phyloP scores from a whole-genome alignment of 2,888 invertebrate genomes.

The Eudasyphora cyanicolor region DNA sequence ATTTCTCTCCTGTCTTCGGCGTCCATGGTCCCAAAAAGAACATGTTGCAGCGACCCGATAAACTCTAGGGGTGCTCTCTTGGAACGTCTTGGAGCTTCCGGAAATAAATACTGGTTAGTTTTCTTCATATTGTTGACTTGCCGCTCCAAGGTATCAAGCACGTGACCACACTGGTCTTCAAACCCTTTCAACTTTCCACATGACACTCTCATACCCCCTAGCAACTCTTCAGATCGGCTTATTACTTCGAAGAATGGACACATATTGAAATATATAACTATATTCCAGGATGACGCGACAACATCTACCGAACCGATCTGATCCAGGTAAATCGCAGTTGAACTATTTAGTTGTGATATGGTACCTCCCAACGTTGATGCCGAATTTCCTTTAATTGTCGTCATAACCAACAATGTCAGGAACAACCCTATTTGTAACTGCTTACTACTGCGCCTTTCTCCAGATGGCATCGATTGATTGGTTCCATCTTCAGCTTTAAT shows the following conservation, averaged over 20 bases:
- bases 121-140: not conserved
- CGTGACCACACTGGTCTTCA: not conserved
- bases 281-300: slow-evolving; percentile 34
- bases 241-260: slow-evolving; percentile 2
- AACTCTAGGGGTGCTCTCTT: slow-evolving; percentile 8
- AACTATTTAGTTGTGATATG: not conserved
- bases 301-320: not conserved
- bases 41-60: slow-evolving; percentile 7
- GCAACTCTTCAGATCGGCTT: not conserved
- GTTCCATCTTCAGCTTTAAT: not conserved
- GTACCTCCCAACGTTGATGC: not conserved
- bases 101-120: not conserved
- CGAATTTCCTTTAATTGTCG: not conserved
- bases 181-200: not conserved
- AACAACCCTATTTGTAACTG: not conserved
- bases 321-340: not conserved
- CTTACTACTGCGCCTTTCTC: not conserved
- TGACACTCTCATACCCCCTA: not conserved
- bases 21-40: slow-evolving; percentile 28
- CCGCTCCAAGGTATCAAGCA: not conserved
- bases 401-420: not conserved
- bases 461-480: not conserved
- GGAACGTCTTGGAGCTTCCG: not conserved
- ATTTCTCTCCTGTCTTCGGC: slow-evolving; percentile 30
- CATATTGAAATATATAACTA: slow-evolving; percentile 15